Evolutionary conservation across 2,113 vertebrate species (phyloP), one percentile per base, ranked within the genome.

Genomic region (Sapayoa aenigma): DNA sequence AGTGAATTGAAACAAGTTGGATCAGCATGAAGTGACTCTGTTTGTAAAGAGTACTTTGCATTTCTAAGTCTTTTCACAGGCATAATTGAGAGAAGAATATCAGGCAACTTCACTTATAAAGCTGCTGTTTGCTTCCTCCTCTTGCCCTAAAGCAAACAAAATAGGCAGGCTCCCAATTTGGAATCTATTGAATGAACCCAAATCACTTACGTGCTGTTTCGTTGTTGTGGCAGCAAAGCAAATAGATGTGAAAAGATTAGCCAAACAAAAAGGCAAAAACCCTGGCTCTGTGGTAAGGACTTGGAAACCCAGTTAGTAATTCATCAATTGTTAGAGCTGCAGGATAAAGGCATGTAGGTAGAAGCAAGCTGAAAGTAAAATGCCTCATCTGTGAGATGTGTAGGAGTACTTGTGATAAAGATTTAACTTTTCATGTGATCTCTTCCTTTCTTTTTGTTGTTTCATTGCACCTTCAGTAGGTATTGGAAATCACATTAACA

Each of bases 211-310:
- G 95, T 97, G 85, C 94, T 95, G 28, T 93, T 63, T 49, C 83
- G 95, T 95, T 98, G 93, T 96, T 92, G 2, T 80, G 96, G 87
- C 89, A 97, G 95, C 96, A 87, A 67, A 78, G 94, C 89, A 96
- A 97, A 97, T 93, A 97, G 85, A 95, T 95, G 92, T 74, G 73
- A 95, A 96, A 96, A 97, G 97, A 96, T 84, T 95, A 96, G 49
- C 69, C 80, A 94, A 87, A 96, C 65, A 87, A 89, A 95, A 97
- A 93, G 85, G 59, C 28, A 93, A 2, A 85, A 89, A 9, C 14
- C 9, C 44, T 72, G 9, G 46, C 81, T 65, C 52, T 69, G 37
- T 62, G 68, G 23, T 79, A 87, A 56, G 19, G 56, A 35, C 89
- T 60, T 74, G 84, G 67, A 85, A 93, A 77, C 63, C 55, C 28